Evolutionary conservation across 1,140 invertebrate genomes (phyloP), one percentile per base, ranked within the genome.

Genomic region (Hycleus phaleratus): DNA sequence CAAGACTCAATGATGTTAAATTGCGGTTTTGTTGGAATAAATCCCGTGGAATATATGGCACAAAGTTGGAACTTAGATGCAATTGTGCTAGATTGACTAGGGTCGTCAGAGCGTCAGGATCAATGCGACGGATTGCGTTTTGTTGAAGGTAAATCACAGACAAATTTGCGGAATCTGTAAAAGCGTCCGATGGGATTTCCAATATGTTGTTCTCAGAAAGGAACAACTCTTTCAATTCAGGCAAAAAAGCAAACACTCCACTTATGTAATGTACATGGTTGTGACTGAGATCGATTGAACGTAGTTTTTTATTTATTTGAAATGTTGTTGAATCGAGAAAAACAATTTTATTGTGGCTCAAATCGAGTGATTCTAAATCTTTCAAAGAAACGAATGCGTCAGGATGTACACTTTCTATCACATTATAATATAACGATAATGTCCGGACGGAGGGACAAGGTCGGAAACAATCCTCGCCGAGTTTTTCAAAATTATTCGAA

Each of bases 151-250:
- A 91, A 39, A 95, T 83, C 12, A 94, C 88, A 2, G 85, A 83
- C 11, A 95, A 76, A 48, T 83, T 83, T 1, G 80, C 71, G 4
- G 88, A 89, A 56, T 90, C 89, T 3, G 79, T 78, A 71, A 95
- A 95, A 8, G 89, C 86, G 59, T 91, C 85, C 3, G 83, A 81
- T 0, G 87, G 83, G 60, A 95, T 81, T 72, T 92, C 88, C 1
- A 93, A 73, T 46, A 95, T 88, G 71, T 94, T 94, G 69, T 95
- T 95, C 71, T 93, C 89, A 1, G 88, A 87, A n/a, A 95, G 75
- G 71, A 93, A 92, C 18, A 95, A 75, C 68, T 90, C 87, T 39
- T 85, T 80, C 2, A 95, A 74, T 55, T 91, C 84, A 0, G 83
- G 83, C 46, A 95, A 73, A 66, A 85, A 83, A 10, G 85, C 81